Base-by-base conservation (phyloP, 2,113 vertebrate species). In the Procapra przewalskii region DNA sequence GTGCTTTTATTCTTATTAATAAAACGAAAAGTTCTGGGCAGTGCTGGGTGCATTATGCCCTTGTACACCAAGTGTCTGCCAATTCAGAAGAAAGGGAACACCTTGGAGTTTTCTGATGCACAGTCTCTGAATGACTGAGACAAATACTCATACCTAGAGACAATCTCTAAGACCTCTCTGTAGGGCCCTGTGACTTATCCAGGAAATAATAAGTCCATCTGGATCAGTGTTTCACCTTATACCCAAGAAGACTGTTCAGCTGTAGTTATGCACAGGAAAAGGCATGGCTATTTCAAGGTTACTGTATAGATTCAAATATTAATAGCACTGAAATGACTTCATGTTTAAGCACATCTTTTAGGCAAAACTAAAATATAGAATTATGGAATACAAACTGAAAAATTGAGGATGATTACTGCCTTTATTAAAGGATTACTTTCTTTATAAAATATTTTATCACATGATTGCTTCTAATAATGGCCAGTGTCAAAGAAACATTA, bases 221-320 rank as follows among this genome's bases (percentile, higher is more conserved):
- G 62, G 83, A 96, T 88, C 71, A 40, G 1, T 64, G 27, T 83
- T 96, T 95, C 75, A 97, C 89, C 84, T 90, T 80, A 57, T 13
- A 91, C 64, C 83, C 62, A 2, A 0, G 23, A 57, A 89, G 67
- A 96, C 36, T 98, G 96, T 97, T 98, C 87, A 96, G 98, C 48
- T 77, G 98, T 98, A 98, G 96, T 95, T 98, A 98, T 96, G 97
- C 77, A 84, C 88, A 96, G 36, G 90, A 82, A 98, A 94, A 92
- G 88, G 96, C 94, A 86, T 48, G 7, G 50, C 43, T 97, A 90
- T 62, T 94, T 80, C 89, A 40, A 95, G 36, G 43, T n/a, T 36
- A 86, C 16, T 45, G 29, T 27, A 52, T 7, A 59, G 27, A 80
- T 88, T 33, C 45, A 77, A 55, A 84, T 79, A 83, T 85, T 9